Percentiles rank a stretch among this genome's conserved stretches.
Evolutionary conservation across 2,113 vertebrate species (phyloP).

Genomic region (Proterorhinus semilunaris): DNA sequence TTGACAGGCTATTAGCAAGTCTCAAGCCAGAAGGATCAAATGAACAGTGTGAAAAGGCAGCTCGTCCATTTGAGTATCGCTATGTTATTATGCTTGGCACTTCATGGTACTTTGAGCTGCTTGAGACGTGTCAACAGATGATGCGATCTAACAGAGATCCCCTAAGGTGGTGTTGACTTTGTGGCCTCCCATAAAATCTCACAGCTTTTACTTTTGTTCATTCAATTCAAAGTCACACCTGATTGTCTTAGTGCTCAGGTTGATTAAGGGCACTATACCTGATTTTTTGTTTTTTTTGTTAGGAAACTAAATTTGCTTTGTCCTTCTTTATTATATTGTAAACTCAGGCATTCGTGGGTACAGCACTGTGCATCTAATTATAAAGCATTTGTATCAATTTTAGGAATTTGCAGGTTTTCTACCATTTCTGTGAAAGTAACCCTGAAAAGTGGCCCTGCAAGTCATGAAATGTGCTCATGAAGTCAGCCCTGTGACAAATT

Average conservation of each 20-base stretch:
- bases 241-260: neutral
- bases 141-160: slow-evolving; percentile 42
- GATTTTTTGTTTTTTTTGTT: neutral
- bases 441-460: too few species aligned
- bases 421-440: too few species aligned
- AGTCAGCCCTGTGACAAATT: too few species aligned
- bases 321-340: too few species aligned
- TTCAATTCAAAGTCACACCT: neutral
- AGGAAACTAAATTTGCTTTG: too few species aligned
- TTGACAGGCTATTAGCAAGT: slow-evolving; percentile 54
- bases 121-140: slow-evolving; percentile 61
- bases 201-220: neutral
- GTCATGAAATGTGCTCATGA: too few species aligned
- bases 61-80: slow-evolving; percentile 28
- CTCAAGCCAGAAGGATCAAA: slow-evolving; percentile 53
- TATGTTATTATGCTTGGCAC: slow-evolving; percentile 46
- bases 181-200: slow-evolving; percentile 11
- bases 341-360: too few species aligned
- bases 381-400: too few species aligned
- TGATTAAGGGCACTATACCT: neutral
- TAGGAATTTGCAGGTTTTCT: too few species aligned
- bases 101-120: slow-evolving; percentile 36
- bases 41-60: slow-evolving; percentile 53
- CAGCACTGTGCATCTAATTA: too few species aligned
- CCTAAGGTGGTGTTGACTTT: slow-evolving; percentile 7